Evolutionary conservation across 2,888 invertebrate genomes (phyloP).

Genomic region (Mellilla xanthometata): DNA sequence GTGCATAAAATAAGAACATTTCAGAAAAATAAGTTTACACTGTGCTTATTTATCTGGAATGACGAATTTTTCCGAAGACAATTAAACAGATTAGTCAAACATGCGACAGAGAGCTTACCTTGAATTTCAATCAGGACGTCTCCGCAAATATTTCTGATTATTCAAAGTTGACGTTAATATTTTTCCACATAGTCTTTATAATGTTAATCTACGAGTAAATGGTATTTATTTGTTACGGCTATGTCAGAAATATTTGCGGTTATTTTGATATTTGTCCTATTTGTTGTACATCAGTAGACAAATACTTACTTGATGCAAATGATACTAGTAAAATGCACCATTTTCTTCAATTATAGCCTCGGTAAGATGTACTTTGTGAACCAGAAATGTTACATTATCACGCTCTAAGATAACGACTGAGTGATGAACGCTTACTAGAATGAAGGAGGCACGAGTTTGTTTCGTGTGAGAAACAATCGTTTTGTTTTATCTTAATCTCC

Average conservation of each 20-base stretch:
- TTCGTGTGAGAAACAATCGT: constrained; percentile 26
- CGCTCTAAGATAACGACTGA: constrained; percentile 7
- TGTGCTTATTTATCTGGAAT: too few species aligned
- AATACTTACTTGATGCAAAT: constrained; percentile 48
- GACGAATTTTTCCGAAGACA: neutral
- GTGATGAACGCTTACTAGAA: constrained; percentile 3
- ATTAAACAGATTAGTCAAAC: constrained; percentile 6
- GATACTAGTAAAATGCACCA: constrained; percentile 47
- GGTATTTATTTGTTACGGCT: too few species aligned
- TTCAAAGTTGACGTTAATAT: constrained; percentile 5
- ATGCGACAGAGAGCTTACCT: too few species aligned
- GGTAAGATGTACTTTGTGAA: constrained; percentile 2
- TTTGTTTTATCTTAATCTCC: constrained; percentile 52
- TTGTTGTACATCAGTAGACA: too few species aligned
- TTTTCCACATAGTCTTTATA: constrained; percentile 1
- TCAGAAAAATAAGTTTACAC: neutral
- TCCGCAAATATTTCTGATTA: constrained; percentile 5
- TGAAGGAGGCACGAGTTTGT: constrained; percentile 19
- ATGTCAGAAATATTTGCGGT: too few species aligned
- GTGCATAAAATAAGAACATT: neutral
- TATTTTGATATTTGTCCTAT: too few species aligned
- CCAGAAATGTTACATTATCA: neutral
- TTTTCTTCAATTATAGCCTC: constrained; percentile 22
- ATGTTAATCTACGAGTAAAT: neutral
- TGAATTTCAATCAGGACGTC: constrained; percentile 15